These are phyloP conservation scores for Phrynocephalus forsythii DNA, from an alignment of 2,797 vertebrate genomes.

Conservation along the genomic window DNA sequence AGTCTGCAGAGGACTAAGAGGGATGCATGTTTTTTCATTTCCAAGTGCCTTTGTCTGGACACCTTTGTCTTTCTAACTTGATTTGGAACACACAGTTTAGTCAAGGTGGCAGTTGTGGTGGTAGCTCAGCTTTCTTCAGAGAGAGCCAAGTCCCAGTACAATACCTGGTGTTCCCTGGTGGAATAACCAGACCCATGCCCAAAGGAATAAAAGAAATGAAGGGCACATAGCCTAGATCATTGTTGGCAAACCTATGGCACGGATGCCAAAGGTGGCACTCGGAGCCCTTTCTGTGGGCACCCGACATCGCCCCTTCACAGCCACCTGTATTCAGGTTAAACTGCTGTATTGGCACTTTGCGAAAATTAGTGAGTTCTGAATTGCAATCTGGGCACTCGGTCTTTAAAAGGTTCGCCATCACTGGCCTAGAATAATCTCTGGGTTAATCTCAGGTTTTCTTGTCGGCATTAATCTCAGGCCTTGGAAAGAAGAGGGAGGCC, in stretches of 20 bases:
- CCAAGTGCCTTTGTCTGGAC: neutral
- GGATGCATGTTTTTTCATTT: neutral
- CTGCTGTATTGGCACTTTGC: no score
- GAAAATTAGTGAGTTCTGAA: no score
- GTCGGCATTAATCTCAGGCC: neutral
- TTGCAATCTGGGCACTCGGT: no score
- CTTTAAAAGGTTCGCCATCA: no score
- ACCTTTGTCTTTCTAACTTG: neutral
- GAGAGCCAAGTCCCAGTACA: accelerated
- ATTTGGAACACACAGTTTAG: neutral
- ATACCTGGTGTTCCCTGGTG: neutral
- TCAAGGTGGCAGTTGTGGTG: neutral
- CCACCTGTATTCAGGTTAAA: no score
- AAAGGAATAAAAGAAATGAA: neutral
- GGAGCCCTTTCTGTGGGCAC: no score
- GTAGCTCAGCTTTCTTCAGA: neutral
- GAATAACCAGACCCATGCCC: neutral
- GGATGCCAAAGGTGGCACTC: no score
- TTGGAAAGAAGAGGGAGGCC: neutral
- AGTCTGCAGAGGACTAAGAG: neutral
- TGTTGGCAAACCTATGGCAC: no score
- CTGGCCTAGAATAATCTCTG: neutral
- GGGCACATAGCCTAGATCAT: neutral
- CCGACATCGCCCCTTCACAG: no score
- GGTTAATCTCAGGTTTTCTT: neutral